Base-by-base conservation (phyloP, 2,113 vertebrate species). In the Chionodraco myersi region DNA sequence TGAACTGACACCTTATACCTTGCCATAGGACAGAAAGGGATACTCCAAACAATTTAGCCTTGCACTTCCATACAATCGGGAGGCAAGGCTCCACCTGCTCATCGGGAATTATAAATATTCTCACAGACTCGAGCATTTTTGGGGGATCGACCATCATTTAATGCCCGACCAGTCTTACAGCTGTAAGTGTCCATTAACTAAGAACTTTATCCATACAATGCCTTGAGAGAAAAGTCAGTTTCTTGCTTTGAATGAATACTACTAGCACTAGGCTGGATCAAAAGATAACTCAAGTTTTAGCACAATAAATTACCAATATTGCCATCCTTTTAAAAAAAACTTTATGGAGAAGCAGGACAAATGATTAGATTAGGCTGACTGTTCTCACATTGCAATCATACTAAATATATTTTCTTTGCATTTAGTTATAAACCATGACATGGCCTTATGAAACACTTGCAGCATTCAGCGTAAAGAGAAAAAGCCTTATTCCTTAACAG, bases 381-480 rank as follows among this genome's bases (percentile, higher is more conserved):
- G 7, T 41, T 45, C 52, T 45, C 15, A 15, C 30, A 21, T 49
- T n/a, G 36, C 36, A n/a, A 30, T 54, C 18, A 56, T 23, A 52
- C 21, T 45, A 62, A 41, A 47, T 10, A 45, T 4, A 11, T 10
- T 48, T 75, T 77, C 21, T 36, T 67, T 34, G 34, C 6, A 64
- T 52, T n/a, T 56, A 34, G 44, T 51, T 49, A 26, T 23, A 21
- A 23, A 4, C 67, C 14, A 59, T 54, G 54, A 41, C 60, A 80
- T 45, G 0, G 2, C 59, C 53, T 70, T 56, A 80, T 67, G 44
- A 58, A 1, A n/a, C 51, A 44, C 58, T 26, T 5, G 8, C 66
- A 48, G 15, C 44, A 34, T 41, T 80, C 64, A 67, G 51, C 9
- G 57, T n/a, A 49, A 56, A 21, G 45, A 44, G 53, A 69, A 58